phyloP scores from a whole-genome alignment of 2,797 vertebrate genomes.

The Ctenopoma kingsleyae region DNA sequence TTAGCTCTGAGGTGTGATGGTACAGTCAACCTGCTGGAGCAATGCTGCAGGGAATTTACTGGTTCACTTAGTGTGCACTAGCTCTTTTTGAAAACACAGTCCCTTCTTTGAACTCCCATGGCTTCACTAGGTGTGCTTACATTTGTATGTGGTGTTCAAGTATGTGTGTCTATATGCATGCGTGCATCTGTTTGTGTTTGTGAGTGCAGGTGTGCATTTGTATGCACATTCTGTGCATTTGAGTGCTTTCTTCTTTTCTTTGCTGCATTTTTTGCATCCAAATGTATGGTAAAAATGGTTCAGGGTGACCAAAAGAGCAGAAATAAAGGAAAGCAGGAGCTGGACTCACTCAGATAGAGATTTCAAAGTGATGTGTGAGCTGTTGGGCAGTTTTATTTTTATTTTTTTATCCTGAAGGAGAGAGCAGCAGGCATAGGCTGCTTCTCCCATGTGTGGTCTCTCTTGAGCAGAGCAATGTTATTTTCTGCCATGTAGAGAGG shows the following conservation, averaged over 20 bases:
- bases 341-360: constrained; percentile 60
- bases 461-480: constrained; percentile 74
- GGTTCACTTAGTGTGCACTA: constrained; percentile 49
- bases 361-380: constrained; percentile 68
- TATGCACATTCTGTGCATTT: constrained; percentile 49
- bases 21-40: constrained; percentile 41
- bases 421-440: constrained; percentile 80
- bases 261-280: constrained; percentile 58
- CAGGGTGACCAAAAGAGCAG: constrained; percentile 47
- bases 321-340: constrained; percentile 41
- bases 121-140: constrained; percentile 47
- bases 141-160: constrained; percentile 31
- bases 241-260: constrained; percentile 41
- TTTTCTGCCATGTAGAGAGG: constrained; percentile 74
- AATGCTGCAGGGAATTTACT: constrained; percentile 50
- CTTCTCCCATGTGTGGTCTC: constrained; percentile 79
- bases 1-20: constrained; percentile 52
- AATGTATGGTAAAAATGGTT: constrained; percentile 49
- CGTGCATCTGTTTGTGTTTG: constrained; percentile 32
- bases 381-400: constrained; percentile 61
- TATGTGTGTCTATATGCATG: constrained; percentile 24
- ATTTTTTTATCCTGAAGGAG: constrained; percentile 66
- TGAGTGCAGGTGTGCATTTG: constrained; percentile 19
- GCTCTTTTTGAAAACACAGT: constrained; percentile 46
- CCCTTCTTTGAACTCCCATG: constrained; percentile 61